Evolutionary conservation across 37 sponge, comb jelly and placozoan genomes (phyloP).

Genomic region (Petrosia ficiformis): DNA sequence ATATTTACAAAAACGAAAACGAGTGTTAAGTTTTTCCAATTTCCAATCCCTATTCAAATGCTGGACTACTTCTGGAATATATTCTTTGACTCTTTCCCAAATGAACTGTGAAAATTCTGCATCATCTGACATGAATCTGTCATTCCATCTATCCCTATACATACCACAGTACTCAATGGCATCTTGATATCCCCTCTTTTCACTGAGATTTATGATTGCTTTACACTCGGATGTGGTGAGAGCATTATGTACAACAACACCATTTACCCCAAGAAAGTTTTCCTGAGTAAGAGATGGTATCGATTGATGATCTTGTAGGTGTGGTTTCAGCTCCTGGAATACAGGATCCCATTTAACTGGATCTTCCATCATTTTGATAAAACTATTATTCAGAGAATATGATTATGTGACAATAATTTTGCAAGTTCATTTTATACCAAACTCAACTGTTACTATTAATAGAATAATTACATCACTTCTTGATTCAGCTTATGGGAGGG

Average conservation of each 20-base stretch:
- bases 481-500: background rate
- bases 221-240: slow-evolving; percentile 65
- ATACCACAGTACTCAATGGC: slow-evolving; percentile 67
- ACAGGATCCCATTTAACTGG: slow-evolving; percentile 23
- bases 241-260: slow-evolving; percentile 39
- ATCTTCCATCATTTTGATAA: background rate
- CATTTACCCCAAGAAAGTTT: slow-evolving; percentile 35
- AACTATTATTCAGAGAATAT: background rate
- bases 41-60: slow-evolving; percentile 27
- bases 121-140: slow-evolving; percentile 81
- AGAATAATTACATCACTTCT: no score
- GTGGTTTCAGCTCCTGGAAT: slow-evolving; percentile 10
- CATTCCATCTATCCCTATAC: slow-evolving; percentile 62
- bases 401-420: no score
- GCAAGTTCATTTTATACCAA: no score
- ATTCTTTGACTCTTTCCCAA: slow-evolving; percentile 68
- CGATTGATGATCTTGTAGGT: background rate
- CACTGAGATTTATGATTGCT: slow-evolving; percentile 45
- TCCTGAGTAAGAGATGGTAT: slow-evolving; percentile 9
- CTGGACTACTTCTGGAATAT: slow-evolving; percentile 30
- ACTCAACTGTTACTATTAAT: no score
- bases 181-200: slow-evolving; percentile 61
- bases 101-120: slow-evolving; percentile 51
- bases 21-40: slow-evolving; percentile 49
- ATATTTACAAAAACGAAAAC: slow-evolving; percentile 81